Base-by-base conservation (phyloP, 2,797 vertebrate genomes). In the Mareca strepera region DNA sequence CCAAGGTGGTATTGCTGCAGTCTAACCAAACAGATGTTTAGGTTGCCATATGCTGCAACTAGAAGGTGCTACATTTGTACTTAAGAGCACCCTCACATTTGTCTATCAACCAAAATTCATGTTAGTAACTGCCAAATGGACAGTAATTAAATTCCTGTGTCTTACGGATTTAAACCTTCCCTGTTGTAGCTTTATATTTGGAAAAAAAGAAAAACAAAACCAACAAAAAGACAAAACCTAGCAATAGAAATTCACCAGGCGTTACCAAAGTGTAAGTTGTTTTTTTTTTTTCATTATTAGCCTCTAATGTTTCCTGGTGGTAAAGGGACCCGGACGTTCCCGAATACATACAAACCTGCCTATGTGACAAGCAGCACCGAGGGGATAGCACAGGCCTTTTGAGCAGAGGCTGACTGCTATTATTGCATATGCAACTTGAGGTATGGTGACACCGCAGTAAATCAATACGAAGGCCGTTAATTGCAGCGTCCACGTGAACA, bases 381-480 rank as follows among this genome's bases (percentile, higher is more conserved):
- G 44, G 1, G 92, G 96, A 82, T 94, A 96, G n/a, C 35, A 48
- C 44, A 98, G 84, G 20, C 93, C 78, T 87, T 96, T 95, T 35
- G 95, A 95, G 13, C 94, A 95, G 39, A 98, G 44, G 80, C 98
- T 86, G 75, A 94, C 52, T 12, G 89, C 48, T 88, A 98, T 94
- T 4, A 97, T 86, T 16, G 97, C 60, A 23, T 95, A 98, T 2
- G 97, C 97, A 23, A 98, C 94, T 4, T 93, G 96, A 29, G 98
- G 96, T 58, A 95, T 84, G 2, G 98, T 97, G 70, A 98, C 84
- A 6, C 98, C 98, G 13, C 83, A 68, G 25, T 98, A 98, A 77
- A 98, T 94, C 22, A 98, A 89, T 37, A 96, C 39, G 87, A 98
- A 95, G 85, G 97, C 97, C 20, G 96, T 92, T 17, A 96, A n/a